Evolutionary conservation across 2,113 vertebrate species (phyloP).

Genomic region (Pholis gunnellus): DNA sequence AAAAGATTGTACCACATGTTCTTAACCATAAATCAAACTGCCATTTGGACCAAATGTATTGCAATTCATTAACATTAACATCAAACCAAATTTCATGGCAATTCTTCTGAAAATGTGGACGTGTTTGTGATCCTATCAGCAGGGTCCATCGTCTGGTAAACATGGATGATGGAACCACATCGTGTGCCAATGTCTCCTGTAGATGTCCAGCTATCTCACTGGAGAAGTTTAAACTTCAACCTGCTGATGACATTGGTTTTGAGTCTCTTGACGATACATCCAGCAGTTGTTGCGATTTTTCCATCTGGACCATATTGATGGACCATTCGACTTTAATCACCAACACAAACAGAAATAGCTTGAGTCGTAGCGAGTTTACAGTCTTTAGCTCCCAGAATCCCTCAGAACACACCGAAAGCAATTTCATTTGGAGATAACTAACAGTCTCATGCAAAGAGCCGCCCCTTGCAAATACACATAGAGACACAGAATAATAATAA

Average conservation of each 20-base stretch:
- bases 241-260: background rate
- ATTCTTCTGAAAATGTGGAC: background rate
- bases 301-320: background rate
- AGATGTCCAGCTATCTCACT: background rate
- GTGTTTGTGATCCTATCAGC: background rate
- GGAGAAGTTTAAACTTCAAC: background rate
- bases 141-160: background rate
- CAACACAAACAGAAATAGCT: background rate
- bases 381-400: background rate
- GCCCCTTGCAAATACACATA: constrained; percentile 48
- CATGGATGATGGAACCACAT: background rate
- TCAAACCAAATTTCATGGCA: background rate
- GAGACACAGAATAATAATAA: constrained; percentile 52
- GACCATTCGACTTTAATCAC: background rate
- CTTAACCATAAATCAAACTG: background rate
- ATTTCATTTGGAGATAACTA: constrained; percentile 11
- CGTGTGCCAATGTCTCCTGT: background rate
- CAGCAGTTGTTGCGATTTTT: background rate
- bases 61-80: background rate
- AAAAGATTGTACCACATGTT: background rate
- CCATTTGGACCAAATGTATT: background rate
- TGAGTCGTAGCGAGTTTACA: background rate
- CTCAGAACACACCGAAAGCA: constrained; percentile 30
- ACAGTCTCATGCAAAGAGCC: background rate
- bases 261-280: background rate